Evolutionary conservation across 2,797 vertebrate species (phyloP).

Genomic region (Erethizon dorsatum): DNA sequence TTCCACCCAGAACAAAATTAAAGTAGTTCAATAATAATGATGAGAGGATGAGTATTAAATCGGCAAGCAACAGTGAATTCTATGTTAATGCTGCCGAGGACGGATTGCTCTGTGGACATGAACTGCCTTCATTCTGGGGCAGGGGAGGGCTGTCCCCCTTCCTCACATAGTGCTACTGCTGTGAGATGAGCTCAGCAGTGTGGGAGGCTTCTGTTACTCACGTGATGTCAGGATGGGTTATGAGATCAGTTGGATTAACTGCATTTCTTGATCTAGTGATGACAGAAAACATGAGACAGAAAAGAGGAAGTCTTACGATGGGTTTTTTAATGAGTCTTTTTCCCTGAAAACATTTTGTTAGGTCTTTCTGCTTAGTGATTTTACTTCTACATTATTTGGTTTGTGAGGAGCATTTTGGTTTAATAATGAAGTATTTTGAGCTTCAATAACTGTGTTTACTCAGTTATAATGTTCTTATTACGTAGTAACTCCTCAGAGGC

Average conservation of each 20-base stretch:
- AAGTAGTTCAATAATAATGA: background rate
- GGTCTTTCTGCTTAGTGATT: background rate
- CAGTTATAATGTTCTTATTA: background rate
- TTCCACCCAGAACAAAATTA: background rate
- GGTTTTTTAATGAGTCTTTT: background rate
- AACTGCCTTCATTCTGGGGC: background rate
- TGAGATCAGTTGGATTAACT: background rate
- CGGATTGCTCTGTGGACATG: background rate
- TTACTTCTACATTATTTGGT: background rate
- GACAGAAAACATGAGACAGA: background rate
- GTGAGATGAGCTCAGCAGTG: background rate
- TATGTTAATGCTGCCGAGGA: background rate
- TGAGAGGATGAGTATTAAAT: background rate
- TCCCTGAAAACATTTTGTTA: background rate
- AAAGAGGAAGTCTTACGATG: background rate
- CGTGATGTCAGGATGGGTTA: background rate
- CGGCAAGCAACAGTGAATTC: background rate
- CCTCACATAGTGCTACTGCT: accelerated
- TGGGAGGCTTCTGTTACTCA: background rate
- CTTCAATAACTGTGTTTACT: background rate
- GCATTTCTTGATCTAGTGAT: background rate
- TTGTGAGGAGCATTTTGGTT: background rate
- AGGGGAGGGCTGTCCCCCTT: background rate
- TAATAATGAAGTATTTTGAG: conserved; percentile 41
- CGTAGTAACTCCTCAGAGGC: background rate